Evolutionary conservation across 2,888 invertebrate species (phyloP).

Genomic region (Callinectes sapidus): DNA sequence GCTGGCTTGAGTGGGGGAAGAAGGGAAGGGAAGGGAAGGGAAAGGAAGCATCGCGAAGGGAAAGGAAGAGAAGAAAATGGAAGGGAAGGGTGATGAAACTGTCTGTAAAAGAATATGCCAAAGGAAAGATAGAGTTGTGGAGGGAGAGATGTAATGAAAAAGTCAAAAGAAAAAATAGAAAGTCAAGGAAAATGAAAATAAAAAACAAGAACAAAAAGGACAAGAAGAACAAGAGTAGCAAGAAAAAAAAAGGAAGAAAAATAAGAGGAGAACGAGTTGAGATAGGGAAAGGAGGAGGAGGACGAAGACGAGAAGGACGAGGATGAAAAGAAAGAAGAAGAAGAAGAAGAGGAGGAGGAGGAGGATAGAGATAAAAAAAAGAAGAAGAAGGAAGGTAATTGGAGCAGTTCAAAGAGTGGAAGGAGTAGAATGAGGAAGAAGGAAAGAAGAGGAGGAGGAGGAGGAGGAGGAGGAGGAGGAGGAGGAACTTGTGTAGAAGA

Average conservation of each 20-base stretch:
- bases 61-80: not conserved
- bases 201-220: too few relatives aligned
- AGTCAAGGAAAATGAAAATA: too few relatives aligned
- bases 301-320: not conserved
- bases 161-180: not conserved
- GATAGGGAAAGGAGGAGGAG: too few relatives aligned
- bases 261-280: too few relatives aligned
- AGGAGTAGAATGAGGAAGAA: not conserved
- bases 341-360: not conserved
- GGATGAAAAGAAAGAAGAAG: not conserved
- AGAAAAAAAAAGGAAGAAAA: too few relatives aligned
- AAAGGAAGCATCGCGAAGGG: too few relatives aligned
- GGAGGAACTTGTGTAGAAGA: not conserved
- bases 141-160: not conserved
- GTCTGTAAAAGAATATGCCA: not conserved
- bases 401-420: not conserved
- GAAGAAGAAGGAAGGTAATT: not conserved
- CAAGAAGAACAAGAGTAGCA: too few relatives aligned
- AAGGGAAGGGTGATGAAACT: not conserved
- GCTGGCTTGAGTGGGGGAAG: not conserved
- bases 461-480: not conserved
- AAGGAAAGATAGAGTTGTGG: not conserved
- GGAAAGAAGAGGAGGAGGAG: constrained; percentile 2
- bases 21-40: not conserved
- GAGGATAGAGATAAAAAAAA: not conserved